Evolutionary conservation across 92 coral and sea anemone genomes (phyloP), one percentile per base, ranked within the genome.

Genomic region (Actinernus sp.): DNA sequence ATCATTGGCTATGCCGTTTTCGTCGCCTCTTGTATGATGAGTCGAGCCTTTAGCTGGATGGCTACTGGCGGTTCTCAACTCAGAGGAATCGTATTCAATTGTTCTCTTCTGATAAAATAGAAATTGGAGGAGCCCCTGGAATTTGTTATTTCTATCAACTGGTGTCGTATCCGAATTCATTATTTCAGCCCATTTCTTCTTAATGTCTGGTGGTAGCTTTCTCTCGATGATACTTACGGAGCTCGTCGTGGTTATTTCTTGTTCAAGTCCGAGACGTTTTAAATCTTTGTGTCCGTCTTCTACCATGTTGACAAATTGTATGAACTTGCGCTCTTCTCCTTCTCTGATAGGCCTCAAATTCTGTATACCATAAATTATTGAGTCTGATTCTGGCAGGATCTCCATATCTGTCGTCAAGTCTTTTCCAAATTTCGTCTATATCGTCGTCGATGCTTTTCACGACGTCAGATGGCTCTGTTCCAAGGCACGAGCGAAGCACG

Each of bases 101-200:
- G 24, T 23, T 16, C 5, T 23, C 24, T 24, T 51, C 24, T 23
- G 41, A 14, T 34, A 6, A 6, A 34, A 34, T 6, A 34, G 41
- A 31, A 55, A 26, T 18, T 31, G 26, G 8, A 31, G 11, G 20
- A 55, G 61, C 19, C 36, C 30, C n/a, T 32, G 61, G 30, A 55
- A 55, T 21, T 55, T 55, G 19, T 31, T 55, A 3, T 32, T 31
- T 34, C 17, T 55, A 34, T 55, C 61, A 26, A 55, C 23, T 25
- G 17, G 13, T 16, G 14, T 28, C n/a, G 30, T 49, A 10, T 65
- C 73, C 26, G 43, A 50, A 47, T 55, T 65, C 24, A 65, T 34
- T 19, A 48, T 16, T 55, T 55, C 54, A 31, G 76, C 76, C 76
- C 76, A 69, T 32, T 69, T 65, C 40, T 69, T 69, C 25, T 50